A percentile compares a stretch with the other conserved stretches of the same genome.
Evolutionary conservation across 2,113 vertebrate species (phyloP).

Genomic region (Coracopsis vasa): DNA sequence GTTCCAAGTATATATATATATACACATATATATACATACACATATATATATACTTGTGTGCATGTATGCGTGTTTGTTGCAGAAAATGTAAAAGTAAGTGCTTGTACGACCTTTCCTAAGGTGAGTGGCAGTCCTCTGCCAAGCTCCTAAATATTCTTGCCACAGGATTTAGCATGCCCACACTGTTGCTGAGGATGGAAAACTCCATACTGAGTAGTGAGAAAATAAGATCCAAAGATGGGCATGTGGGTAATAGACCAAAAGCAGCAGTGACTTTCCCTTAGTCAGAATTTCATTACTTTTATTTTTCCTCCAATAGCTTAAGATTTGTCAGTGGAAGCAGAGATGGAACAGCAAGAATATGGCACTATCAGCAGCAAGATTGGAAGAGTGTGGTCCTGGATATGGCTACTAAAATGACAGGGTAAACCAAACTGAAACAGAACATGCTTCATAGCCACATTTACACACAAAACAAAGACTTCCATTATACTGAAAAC

Average conservation of each 20-base stretch:
- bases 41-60: no score
- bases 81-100: not conserved
- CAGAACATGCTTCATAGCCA: not conserved
- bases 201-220: not conserved
- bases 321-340: conserved; percentile 97
- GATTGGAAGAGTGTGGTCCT: conserved; percentile 92
- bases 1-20: not conserved
- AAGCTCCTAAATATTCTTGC: not conserved
- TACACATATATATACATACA: not conserved
- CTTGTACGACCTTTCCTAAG: not conserved
- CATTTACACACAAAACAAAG: not conserved
- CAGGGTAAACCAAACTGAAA: conserved; percentile 80
- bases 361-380: conserved; percentile 96
- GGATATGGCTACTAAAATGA: conserved; percentile 90
- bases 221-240: not conserved
- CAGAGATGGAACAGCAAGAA: conserved; percentile 91
- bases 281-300: not conserved
- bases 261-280: not conserved
- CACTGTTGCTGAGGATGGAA: not conserved
- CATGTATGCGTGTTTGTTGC: not conserved
- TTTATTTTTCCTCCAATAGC: conserved; percentile 61
- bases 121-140: not conserved
- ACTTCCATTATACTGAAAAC: not conserved
- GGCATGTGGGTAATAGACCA: not conserved
- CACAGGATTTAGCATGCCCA: not conserved